Base-by-base conservation (phyloP, 2,797 vertebrate species). In the Clarias platycephalus region DNA sequence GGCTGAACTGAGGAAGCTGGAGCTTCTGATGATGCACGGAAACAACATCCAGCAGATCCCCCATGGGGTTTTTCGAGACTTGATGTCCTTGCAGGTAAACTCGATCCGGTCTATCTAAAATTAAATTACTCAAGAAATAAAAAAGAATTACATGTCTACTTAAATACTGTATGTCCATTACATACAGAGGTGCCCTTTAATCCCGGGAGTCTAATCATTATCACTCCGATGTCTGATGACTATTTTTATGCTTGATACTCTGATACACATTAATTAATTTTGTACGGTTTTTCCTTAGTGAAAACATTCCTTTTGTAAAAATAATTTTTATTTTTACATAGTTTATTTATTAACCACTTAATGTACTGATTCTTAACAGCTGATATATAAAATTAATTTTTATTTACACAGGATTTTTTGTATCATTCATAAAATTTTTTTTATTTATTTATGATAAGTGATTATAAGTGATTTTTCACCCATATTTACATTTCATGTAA, bases 21-120 rank as follows among this genome's bases (percentile, higher is more conserved):
- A 99, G 90, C 94, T 99, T 24, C 96, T 99, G 2, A 96, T 99
- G 96, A 93, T 99, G 80, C 98, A 99, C 72, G 96, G 98, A 79
- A 99, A 99, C 87, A 94, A 97, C 85, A 94, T 99, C 77, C 94
- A 95, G 68, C 92, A 92, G 62, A 94, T 99, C 88, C 96, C 96
- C 0, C 93, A 96, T 0, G 94, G 91, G 57, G 95, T 90, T 10
- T 95, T 99, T 89, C 92, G 90, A 89, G 96, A 98, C 86, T 94
- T 98, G 28, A 77, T 90, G 63, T 95, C 97, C 4, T 90, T 95
- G 49, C 94, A 95, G 94, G 94, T 95, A 91, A 86, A 64, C 6
- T 8, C 26, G 20, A 5, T 20, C 37, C 28, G 34, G 18, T 31
- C n/a, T 20, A 3, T 72, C 12, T 53, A 53, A 74, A 74, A 55